Evolutionary conservation across 2,888 invertebrate species (phyloP), one percentile per base, ranked within the genome.

Genomic region (Galeopsomyia nigrocyanea): DNA sequence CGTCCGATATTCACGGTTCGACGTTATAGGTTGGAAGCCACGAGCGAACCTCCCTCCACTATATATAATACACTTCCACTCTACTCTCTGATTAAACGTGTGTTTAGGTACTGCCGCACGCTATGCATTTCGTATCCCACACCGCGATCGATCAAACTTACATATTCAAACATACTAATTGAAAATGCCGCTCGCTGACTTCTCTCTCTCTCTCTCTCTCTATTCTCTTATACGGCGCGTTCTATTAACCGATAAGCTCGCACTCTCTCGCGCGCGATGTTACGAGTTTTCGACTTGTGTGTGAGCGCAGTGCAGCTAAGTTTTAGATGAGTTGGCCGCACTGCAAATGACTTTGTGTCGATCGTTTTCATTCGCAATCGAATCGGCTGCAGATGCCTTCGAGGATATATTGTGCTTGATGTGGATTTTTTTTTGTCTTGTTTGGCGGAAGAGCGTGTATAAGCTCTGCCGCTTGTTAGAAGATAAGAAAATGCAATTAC

Each of bases 1-100:
- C 74, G 77, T 73, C 79, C 80, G 85, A 86, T 86, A 85, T 84
- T 84, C 83, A 83, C 82, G 83, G 80, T 82, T 82, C 79, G 79
- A 79, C 81, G 79, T 82, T n/a, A n/a, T n/a, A n/a, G n/a, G n/a
- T n/a, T 80, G 81, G 79, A 80, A 79, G 56, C 26, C n/a, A 3
- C 19, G 26, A 26, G 26, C 21, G 22, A 21, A 3, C 56, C 16
- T 13, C 60, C 31, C 16, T 17, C 21, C 17, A 51, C n/a, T n/a
- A n/a, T n/a, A n/a, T n/a, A n/a, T n/a, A n/a, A n/a, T n/a, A n/a
- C 21, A 49, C 57, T 26, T 46, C 22, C 53, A 60, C 78, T 80
- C 77, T 7, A 73, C 68, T 67, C 60, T 76, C 75, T 79, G 82
- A 82, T 82, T 82, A 81, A 81, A 79, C 79, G 75, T 79, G 78